These are phyloP conservation scores for Microcebus ravelobensis DNA, from an alignment of 2,113 vertebrate species.

Conservation along the genomic window DNA sequence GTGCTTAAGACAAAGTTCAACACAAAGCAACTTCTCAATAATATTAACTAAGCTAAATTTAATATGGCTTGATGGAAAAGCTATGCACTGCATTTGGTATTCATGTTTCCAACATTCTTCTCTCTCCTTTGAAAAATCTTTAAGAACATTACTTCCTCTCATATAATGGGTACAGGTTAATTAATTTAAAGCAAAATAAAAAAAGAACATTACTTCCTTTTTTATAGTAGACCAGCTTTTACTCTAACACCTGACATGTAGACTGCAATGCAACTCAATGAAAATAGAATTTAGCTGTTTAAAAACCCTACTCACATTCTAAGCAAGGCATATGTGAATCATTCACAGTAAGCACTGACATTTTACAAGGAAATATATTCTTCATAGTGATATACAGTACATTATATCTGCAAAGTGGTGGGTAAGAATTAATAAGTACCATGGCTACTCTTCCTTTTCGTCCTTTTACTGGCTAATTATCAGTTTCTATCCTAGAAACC, in stretches of 20 bases:
- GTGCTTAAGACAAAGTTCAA: background rate
- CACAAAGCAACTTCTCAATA: background rate
- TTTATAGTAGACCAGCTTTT: background rate
- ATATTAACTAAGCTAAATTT: background rate
- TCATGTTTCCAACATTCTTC: background rate
- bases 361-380: constrained; percentile 42
- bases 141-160: background rate
- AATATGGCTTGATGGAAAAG: background rate
- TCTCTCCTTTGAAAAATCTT: background rate
- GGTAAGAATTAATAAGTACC: background rate
- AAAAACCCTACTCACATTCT: constrained; percentile 33
- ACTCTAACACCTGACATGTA: background rate
- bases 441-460: background rate
- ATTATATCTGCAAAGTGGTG: background rate
- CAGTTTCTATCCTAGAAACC: background rate
- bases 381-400: background rate
- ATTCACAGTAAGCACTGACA: background rate
- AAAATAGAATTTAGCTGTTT: constrained; percentile 39
- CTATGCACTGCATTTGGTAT: background rate
- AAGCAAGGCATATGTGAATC: constrained; percentile 17
- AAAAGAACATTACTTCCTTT: background rate
- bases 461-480: background rate
- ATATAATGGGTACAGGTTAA: too few relatives aligned
- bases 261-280: background rate
- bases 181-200: too few relatives aligned